Conservation (phyloP, 2,113 vertebrate species). For the Fregata magnificens region DNA sequence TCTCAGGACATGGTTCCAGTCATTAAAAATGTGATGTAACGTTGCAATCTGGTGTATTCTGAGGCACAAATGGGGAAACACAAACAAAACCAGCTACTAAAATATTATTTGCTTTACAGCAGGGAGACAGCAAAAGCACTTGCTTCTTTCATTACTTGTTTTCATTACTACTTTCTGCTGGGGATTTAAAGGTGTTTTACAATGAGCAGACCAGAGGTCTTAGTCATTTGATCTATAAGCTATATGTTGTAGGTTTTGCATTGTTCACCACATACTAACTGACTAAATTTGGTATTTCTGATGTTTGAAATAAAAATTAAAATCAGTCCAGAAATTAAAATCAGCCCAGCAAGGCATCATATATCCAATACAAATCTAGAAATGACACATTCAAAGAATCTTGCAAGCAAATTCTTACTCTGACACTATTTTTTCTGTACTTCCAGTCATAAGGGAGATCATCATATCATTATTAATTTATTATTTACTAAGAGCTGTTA, state of each 20-base stretch:
- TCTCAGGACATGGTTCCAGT: constrained; percentile 54
- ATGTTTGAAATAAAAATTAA: not conserved
- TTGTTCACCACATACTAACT: not conserved
- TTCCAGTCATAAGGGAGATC: constrained; percentile 46
- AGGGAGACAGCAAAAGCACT: not conserved
- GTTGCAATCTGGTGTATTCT: constrained; percentile 34
- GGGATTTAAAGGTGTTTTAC: not conserved
- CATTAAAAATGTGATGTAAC: constrained; percentile 58
- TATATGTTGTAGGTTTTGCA: not conserved
- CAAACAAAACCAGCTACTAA: not conserved
- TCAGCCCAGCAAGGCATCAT: not conserved
- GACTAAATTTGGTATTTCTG: not conserved
- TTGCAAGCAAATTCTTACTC: not conserved
- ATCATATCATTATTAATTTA: constrained; percentile 64
- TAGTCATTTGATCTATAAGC: not conserved
- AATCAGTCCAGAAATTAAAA: not conserved
- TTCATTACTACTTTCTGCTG: not conserved
- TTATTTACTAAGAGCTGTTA: constrained; percentile 63
- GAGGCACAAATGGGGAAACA: constrained; percentile 38
- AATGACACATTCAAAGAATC: not conserved
- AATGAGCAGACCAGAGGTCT: not conserved
- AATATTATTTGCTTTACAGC: not conserved
- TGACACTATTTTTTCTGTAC: constrained; percentile 14
- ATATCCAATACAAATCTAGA: not conserved
- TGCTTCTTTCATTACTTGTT: not conserved